Conservation (phyloP, 2,888 invertebrate genomes). For the Dicyrtoma fusca region DNA sequence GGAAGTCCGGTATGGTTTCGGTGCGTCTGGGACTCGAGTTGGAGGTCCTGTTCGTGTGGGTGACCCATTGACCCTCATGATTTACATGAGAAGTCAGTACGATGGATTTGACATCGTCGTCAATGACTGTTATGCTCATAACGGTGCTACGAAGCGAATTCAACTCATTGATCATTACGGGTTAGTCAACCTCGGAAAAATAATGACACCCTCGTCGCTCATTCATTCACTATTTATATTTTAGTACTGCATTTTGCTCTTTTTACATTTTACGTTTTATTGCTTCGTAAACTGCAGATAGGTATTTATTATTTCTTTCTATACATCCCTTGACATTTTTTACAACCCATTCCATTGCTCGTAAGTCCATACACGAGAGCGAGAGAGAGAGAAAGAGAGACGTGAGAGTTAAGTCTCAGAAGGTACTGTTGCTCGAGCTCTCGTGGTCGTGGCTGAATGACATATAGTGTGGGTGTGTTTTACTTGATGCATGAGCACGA, state of each 20-base stretch:
- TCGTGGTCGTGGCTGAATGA: too few species aligned
- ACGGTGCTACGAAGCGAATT: slow-evolving; percentile 88
- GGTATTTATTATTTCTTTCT: too few species aligned
- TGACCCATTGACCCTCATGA: slow-evolving; percentile 86
- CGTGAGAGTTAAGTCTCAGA: neutral
- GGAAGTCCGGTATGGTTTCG: slow-evolving; percentile 92
- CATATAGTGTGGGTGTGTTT: neutral
- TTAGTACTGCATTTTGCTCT: too few species aligned
- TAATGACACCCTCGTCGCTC: slow-evolving; percentile 9
- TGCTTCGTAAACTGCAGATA: too few species aligned
- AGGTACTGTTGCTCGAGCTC: too few species aligned
- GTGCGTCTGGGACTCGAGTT: slow-evolving; percentile 80
- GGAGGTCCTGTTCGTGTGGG: slow-evolving; percentile 89
- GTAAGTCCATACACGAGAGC: too few species aligned
- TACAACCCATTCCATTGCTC: too few species aligned
- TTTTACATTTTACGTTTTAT: too few species aligned
- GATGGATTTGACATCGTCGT: slow-evolving; percentile 94
- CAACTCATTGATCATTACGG: slow-evolving; percentile 91
- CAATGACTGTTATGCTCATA: slow-evolving; percentile 91
- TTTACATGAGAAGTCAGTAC: slow-evolving; percentile 93
- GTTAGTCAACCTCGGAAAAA: slow-evolving; percentile 61
- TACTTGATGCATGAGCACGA: neutral
- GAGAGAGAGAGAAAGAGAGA: slow-evolving; percentile 1
- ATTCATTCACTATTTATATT: slow-evolving; percentile 1
- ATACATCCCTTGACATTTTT: too few species aligned